A percentile compares a stretch with the other conserved stretches of the same genome.
phyloP scores from a whole-genome alignment of 2,888 invertebrate species.

The Eupeodes latifasciatus region DNA sequence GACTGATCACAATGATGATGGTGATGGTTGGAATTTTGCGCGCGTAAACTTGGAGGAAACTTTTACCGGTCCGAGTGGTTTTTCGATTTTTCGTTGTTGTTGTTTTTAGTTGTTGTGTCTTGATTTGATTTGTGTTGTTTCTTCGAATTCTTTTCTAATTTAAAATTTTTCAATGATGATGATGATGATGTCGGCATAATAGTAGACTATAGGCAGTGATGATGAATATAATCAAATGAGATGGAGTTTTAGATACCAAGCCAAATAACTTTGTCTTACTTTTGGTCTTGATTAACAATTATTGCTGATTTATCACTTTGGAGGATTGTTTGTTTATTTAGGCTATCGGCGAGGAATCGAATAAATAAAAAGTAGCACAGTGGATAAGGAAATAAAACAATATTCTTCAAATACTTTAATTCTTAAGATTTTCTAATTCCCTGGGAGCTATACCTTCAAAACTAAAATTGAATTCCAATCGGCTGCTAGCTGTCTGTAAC shows the following conservation, averaged over 20 bases:
- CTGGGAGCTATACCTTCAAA: neutral
- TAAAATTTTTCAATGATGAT: constrained; percentile 50
- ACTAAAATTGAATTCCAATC: neutral
- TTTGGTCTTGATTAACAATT: constrained; percentile 50
- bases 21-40: constrained; percentile 70
- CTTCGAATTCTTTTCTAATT: constrained; percentile 71
- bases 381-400: no score
- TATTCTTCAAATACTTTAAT: neutral
- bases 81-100: constrained; percentile 19
- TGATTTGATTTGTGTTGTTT: constrained; percentile 51
- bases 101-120: constrained; percentile 6
- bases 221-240: constrained; percentile 20
- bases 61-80: constrained; percentile 72
- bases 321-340: neutral
- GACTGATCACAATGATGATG: constrained; percentile 39
- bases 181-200: neutral
- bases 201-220: no score
- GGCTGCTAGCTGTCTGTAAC: no score
- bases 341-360: no score
- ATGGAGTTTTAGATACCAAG: neutral
- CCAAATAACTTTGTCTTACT: neutral
- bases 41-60: constrained; percentile 73
- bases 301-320: constrained; percentile 15
- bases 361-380: no score
- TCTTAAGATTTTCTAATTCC: neutral